phyloP scores from a whole-genome alignment of 2,888 invertebrate genomes.

The Drosophila macrothrix region DNA sequence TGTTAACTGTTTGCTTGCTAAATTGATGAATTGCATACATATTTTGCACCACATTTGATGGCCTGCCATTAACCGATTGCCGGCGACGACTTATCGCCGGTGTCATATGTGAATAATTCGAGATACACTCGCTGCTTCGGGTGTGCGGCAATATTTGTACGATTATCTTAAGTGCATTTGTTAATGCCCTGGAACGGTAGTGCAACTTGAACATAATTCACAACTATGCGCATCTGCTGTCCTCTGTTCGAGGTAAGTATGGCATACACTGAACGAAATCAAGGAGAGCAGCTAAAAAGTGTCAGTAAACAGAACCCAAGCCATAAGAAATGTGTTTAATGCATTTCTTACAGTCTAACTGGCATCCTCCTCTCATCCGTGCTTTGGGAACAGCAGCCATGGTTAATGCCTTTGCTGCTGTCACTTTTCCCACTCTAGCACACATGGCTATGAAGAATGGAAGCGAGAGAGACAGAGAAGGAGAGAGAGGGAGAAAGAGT shows the following conservation, averaged over 20 bases:
- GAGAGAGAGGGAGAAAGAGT: background rate
- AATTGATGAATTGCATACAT: background rate
- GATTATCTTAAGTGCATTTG: conserved; percentile 21
- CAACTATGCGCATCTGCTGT: conserved; percentile 12
- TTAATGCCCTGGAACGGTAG: conserved; percentile 1
- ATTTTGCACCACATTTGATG: background rate
- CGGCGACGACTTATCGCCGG: background rate
- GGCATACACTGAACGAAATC: conserved; percentile 21
- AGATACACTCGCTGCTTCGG: conserved; percentile 6
- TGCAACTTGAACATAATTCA: conserved; percentile 17
- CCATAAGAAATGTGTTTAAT: background rate
- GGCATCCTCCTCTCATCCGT: conserved; percentile 25
- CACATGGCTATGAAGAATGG: background rate
- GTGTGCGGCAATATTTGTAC: background rate
- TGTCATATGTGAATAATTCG: background rate
- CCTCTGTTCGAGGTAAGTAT: background rate
- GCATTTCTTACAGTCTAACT: conserved; percentile 24
- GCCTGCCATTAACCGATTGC: background rate
- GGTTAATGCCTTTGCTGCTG: conserved; percentile 31
- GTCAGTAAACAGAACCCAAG: too few relatives aligned
- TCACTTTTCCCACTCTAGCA: conserved; percentile 42
- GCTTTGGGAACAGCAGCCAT: conserved; percentile 14
- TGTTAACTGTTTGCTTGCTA: background rate
- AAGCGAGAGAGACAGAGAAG: background rate
- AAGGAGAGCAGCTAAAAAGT: too few relatives aligned